These are phyloP conservation scores for Cheilosia urbana DNA, from an alignment of 2,888 invertebrate species.

Conservation along the genomic window DNA sequence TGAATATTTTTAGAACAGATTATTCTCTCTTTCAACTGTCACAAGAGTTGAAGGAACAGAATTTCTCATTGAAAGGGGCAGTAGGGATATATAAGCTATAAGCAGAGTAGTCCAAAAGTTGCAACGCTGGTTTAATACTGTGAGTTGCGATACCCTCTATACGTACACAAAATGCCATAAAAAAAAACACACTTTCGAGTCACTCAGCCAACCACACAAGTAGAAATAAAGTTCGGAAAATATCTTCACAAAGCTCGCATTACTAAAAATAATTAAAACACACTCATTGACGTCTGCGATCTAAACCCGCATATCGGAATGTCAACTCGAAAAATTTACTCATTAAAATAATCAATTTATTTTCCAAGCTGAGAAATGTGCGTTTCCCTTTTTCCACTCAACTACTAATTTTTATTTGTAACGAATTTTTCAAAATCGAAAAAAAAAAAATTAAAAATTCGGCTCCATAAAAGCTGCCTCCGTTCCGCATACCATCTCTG, in stretches of 20 bases:
- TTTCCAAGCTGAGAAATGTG: not conserved
- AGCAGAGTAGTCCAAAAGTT: no score
- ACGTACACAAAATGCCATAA: no score
- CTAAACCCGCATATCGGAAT: not conserved
- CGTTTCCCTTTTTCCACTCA: slow-evolving; percentile 28
- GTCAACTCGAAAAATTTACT: not conserved
- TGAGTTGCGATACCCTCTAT: no score
- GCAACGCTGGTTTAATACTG: no score
- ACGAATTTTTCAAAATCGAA: not conserved
- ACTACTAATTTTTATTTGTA: slow-evolving; percentile 28
- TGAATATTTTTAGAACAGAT: no score
- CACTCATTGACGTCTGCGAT: not conserved
- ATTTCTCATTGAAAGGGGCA: no score
- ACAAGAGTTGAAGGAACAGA: no score
- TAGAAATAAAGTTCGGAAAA: not conserved
- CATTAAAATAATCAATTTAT: slow-evolving; percentile 3
- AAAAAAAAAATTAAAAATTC: slow-evolving; percentile 26
- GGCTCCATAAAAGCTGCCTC: slow-evolving; percentile 25
- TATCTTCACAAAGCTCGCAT: not conserved
- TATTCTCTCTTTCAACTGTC: no score
- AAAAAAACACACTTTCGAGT: no score
- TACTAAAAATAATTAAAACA: not conserved
- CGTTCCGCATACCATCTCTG: slow-evolving; percentile 32
- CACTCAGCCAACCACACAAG: no score
- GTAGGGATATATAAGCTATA: no score